These are phyloP conservation scores for Caenorhabditis latens DNA, from an alignment of 1,140 invertebrate species.

Conservation along the genomic window DNA sequence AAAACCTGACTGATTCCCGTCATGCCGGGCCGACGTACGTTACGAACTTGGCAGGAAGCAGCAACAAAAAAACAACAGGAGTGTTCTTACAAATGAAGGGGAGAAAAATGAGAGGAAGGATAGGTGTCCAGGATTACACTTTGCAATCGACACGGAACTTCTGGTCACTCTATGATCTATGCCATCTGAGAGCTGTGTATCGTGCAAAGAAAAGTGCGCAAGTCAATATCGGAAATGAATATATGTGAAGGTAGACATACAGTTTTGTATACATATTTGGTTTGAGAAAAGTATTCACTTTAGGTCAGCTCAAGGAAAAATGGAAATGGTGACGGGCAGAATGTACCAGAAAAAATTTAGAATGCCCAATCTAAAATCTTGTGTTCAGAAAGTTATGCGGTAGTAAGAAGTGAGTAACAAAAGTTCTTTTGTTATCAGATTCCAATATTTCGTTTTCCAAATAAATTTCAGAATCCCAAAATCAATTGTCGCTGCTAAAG, in stretches of 20 bases:
- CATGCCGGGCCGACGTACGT: not conserved
- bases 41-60: constrained; percentile 37
- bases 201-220: constrained; percentile 14
- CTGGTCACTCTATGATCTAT: constrained; percentile 6
- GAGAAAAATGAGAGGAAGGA: not conserved
- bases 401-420: too few relatives aligned
- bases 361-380: too few relatives aligned
- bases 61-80: constrained; percentile 20
- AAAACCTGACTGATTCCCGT: constrained; percentile 41
- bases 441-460: too few relatives aligned
- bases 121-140: constrained; percentile 47
- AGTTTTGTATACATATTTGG: constrained; percentile 27
- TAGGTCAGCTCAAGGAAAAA: too few relatives aligned
- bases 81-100: not conserved
- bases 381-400: too few relatives aligned
- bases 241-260: not conserved
- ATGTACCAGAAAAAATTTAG: too few relatives aligned
- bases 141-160: constrained; percentile 37
- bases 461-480: too few relatives aligned
- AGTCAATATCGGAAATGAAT: not conserved
- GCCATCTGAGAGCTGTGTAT: constrained; percentile 30
- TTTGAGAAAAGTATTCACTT: not conserved
- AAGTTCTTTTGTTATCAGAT: too few relatives aligned
- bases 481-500: too few relatives aligned
- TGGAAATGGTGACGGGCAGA: too few relatives aligned